Percentiles rank a stretch among this genome's conserved stretches.
phyloP scores from a whole-genome alignment of 2,113 vertebrate species.

The Tachycineta bicolor region DNA sequence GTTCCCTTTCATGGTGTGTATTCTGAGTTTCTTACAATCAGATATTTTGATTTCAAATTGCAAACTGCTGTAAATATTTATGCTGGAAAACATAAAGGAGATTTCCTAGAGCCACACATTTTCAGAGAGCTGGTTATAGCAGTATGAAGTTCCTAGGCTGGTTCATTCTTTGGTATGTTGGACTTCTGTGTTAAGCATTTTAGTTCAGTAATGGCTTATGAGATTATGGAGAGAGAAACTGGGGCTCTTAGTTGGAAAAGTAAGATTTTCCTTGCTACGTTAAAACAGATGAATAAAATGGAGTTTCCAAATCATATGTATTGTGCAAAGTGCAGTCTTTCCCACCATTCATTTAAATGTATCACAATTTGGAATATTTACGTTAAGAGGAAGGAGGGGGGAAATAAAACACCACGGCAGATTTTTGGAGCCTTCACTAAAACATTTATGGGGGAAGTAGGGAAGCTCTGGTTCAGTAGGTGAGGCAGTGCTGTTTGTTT shows the following conservation, averaged over 20 bases:
- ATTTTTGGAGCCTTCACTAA: background rate
- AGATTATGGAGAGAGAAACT: background rate
- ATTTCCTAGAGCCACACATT: background rate
- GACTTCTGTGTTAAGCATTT: background rate
- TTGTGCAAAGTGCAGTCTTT: background rate
- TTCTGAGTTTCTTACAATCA: background rate
- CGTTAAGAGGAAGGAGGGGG: background rate
- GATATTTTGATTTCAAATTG: background rate
- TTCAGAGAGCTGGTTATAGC: background rate
- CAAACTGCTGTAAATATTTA: background rate
- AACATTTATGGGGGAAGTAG: background rate
- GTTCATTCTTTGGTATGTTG: background rate
- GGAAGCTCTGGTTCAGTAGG: background rate
- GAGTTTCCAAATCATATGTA: background rate
- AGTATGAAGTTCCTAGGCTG: background rate
- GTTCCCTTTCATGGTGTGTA: background rate
- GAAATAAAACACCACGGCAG: background rate
- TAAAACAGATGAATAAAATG: background rate
- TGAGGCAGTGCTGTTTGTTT: background rate
- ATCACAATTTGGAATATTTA: background rate
- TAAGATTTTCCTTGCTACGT: background rate
- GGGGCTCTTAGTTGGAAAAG: background rate
- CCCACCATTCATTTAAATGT: background rate
- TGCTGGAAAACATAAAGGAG: background rate
- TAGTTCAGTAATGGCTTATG: background rate